phyloP scores from a whole-genome alignment of 2,797 vertebrate species.

The Intellagama lesueurii region DNA sequence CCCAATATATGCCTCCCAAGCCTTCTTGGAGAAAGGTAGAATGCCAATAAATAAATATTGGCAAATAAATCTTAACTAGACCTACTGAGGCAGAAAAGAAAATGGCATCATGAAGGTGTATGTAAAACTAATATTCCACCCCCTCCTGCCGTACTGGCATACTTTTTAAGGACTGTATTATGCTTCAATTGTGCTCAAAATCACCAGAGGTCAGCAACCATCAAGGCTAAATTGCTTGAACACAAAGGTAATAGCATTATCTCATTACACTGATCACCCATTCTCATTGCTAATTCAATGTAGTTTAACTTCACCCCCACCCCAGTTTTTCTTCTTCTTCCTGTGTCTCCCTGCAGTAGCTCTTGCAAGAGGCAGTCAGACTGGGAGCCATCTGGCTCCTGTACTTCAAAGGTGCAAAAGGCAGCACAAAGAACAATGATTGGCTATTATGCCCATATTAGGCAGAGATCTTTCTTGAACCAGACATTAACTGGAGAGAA shows the following conservation, averaged over 20 bases:
- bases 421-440: conserved; percentile 47
- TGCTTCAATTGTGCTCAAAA: conserved; percentile 42
- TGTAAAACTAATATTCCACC: conserved; percentile 31
- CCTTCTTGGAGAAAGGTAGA: not conserved
- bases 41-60: conserved; percentile 30
- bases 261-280: conserved; percentile 61
- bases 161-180: conserved; percentile 14
- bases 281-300: conserved; percentile 66
- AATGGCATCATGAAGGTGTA: not conserved
- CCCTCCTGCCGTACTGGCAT: not conserved
- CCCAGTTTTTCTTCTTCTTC: not conserved
- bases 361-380: conserved; percentile 24
- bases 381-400: conserved; percentile 59
- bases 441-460: conserved; percentile 54
- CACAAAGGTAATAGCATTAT: conserved; percentile 57
- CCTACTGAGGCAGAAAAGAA: conserved; percentile 32
- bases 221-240: conserved; percentile 63
- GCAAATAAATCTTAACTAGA: conserved; percentile 50
- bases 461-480: conserved; percentile 61
- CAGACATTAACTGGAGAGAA: conserved; percentile 49
- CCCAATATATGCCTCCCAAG: not conserved
- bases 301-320: conserved; percentile 58
- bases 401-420: conserved; percentile 54
- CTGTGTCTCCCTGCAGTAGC: not conserved
- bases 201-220: conserved; percentile 56